Percentiles rank a stretch among this genome's conserved stretches.
These are phyloP conservation scores for Syngnathus acus DNA, from an alignment of 2,797 vertebrate genomes.

Conservation along the genomic window DNA sequence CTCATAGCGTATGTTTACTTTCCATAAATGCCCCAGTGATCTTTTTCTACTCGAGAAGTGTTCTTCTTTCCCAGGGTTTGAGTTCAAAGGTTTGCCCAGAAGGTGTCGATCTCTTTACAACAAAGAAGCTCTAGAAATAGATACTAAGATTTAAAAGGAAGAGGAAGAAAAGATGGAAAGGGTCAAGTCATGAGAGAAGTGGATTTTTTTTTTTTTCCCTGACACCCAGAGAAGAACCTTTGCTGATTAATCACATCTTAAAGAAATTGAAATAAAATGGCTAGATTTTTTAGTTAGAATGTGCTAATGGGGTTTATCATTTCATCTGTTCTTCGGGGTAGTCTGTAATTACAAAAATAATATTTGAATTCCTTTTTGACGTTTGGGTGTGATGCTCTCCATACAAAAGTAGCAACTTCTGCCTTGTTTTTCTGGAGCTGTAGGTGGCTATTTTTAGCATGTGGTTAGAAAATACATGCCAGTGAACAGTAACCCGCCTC, in stretches of 20 bases:
- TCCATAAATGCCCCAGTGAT: conserved; percentile 16
- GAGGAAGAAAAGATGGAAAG: not conserved
- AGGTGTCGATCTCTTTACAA: conserved; percentile 9
- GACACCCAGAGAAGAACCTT: not conserved
- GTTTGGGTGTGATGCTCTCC: not conserved
- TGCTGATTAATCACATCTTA: not conserved
- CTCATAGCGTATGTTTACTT: conserved; percentile 9
- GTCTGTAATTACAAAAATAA: not conserved
- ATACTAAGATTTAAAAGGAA: conserved; percentile 2
- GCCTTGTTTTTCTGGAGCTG: conserved; percentile 17
- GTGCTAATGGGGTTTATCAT: not conserved
- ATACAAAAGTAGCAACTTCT: not conserved
- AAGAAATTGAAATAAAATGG: not conserved
- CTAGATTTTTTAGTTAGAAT: too few relatives aligned
- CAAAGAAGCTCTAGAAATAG: conserved; percentile 5
- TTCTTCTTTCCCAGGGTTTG: conserved; percentile 8
- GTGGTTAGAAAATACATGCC: conserved; percentile 25
- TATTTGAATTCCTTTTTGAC: not conserved
- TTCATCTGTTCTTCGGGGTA: not conserved
- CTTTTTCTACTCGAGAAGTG: not conserved
- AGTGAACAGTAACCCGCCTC: conserved; percentile 37
- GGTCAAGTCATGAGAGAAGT: not conserved
- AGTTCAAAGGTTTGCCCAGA: conserved; percentile 16
- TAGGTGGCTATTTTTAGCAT: conserved; percentile 48
- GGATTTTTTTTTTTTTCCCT: not conserved